These are phyloP conservation scores for Etheostoma cragini DNA, from an alignment of 2,113 vertebrate genomes.

Conservation along the genomic window DNA sequence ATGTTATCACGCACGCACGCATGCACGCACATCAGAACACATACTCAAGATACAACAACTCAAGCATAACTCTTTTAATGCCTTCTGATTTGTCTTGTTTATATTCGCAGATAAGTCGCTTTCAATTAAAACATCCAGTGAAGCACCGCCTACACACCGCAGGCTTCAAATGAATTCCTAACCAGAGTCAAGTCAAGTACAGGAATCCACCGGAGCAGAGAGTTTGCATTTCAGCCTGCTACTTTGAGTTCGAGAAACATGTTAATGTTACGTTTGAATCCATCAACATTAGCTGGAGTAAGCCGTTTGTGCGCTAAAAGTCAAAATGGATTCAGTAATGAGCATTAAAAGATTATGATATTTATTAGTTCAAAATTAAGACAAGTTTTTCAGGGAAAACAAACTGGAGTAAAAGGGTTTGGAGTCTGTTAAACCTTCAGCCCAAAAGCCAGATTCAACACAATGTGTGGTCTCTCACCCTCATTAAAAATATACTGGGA, in stretches of 20 bases:
- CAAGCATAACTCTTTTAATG: slow-evolving; percentile 11
- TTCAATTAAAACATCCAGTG: slow-evolving; percentile 52
- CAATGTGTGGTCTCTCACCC: slow-evolving; percentile 19
- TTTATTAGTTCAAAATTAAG: slow-evolving; percentile 9
- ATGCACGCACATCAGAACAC: slow-evolving; percentile 5
- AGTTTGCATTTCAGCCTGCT: neutral
- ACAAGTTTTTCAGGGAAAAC: neutral
- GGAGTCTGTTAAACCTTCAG: slow-evolving; percentile 18
- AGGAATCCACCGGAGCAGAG: slow-evolving; percentile 16
- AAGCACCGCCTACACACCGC: slow-evolving; percentile 24
- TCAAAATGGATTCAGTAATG: slow-evolving; percentile 5
- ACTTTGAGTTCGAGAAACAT: neutral
- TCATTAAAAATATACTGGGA: slow-evolving; percentile 56
- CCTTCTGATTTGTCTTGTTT: slow-evolving; percentile 34
- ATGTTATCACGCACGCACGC: neutral
- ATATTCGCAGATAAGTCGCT: slow-evolving; percentile 31
- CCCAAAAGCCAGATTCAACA: slow-evolving; percentile 24
- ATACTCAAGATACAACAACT: neutral
- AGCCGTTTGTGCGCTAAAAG: neutral
- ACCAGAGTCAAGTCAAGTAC: slow-evolving; percentile 27
- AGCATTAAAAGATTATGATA: neutral
- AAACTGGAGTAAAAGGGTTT: slow-evolving; percentile 20
- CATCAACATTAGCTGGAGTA: neutral
- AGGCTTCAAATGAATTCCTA: slow-evolving; percentile 39
- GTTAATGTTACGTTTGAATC: neutral